Evolutionary conservation across 2,797 vertebrate genomes (phyloP), one percentile per base, ranked within the genome.

Genomic region (Macropodus opercularis): DNA sequence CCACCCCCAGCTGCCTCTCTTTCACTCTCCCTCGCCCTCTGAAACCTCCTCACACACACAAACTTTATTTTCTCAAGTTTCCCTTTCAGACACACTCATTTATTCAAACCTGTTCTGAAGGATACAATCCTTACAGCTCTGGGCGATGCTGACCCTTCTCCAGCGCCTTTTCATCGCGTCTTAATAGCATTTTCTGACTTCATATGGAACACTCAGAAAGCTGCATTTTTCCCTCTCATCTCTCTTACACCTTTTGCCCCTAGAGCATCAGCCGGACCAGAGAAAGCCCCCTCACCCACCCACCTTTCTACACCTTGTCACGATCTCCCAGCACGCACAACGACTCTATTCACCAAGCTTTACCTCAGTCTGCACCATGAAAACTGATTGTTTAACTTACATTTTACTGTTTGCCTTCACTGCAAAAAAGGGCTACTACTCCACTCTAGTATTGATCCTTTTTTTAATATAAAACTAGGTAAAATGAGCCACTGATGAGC

Each of bases 221-320:
- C 44, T 56, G 14, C 57, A 60, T 63, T 68, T 36, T 62, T 52
- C 11, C 40, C 53, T 60, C 64, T 78, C 39, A 38, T 73, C 49
- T 64, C 49, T 64, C 67, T 18, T 84, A 49, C 91, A 89, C 92
- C 92, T 88, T 87, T 81, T 85, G 90, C 69, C 65, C 92, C 92
- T 23, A 69, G 91, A 85, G 74, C 88, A 82, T 90, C 92, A 69
- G 73, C 77, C 38, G 90, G 92, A 92, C 91, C 91, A 74, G 39
- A 73, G 65, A 63, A 46, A 1, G 50, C 59, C 65, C 69, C 47
- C 18, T 39, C 26, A 21, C 17, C 11, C 46, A 5, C 24, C 19
- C 61, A 41, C 54, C 57, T 38, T 36, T 22, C 40, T 23, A 43
- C 50, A 22, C 52, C 26, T 65, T 31, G 49, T 46, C 41, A 68